phyloP scores from a whole-genome alignment of 2,113 vertebrate species.

The Tetrax tetrax region DNA sequence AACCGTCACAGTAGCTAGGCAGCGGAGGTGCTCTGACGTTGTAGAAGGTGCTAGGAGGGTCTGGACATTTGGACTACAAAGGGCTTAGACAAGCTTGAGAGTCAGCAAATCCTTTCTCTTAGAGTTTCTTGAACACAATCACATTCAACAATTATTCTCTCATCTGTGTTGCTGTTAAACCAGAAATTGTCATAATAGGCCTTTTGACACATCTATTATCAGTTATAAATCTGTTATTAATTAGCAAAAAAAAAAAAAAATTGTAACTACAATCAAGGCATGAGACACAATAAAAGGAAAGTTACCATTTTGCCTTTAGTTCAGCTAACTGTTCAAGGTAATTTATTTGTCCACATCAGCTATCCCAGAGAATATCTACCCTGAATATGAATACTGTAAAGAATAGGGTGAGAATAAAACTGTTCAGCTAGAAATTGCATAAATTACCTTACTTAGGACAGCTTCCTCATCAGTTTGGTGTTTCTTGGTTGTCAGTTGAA shows the following conservation, averaged over 20 bases:
- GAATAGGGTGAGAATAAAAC: neutral
- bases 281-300: neutral
- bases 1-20: conserved; percentile 64
- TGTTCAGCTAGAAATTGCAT: neutral
- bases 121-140: conserved; percentile 78
- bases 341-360: neutral
- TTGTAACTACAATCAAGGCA: neutral
- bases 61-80: conserved; percentile 60
- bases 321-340: neutral
- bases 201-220: neutral
- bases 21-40: conserved; percentile 70
- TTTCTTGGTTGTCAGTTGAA: neutral
- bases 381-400: neutral
- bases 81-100: conserved; percentile 70
- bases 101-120: conserved; percentile 74
- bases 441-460: neutral
- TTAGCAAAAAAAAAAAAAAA: neutral
- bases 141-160: conserved; percentile 68
- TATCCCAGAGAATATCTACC: neutral
- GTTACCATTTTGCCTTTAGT: neutral
- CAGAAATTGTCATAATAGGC: neutral
- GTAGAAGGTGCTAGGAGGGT: conserved; percentile 72
- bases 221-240: conserved; percentile 4
- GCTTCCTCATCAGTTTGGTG: neutral
- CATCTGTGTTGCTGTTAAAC: conserved; percentile 70